Evolutionary conservation across 2,888 invertebrate genomes (phyloP).

Genomic region (Andrena marginata): DNA sequence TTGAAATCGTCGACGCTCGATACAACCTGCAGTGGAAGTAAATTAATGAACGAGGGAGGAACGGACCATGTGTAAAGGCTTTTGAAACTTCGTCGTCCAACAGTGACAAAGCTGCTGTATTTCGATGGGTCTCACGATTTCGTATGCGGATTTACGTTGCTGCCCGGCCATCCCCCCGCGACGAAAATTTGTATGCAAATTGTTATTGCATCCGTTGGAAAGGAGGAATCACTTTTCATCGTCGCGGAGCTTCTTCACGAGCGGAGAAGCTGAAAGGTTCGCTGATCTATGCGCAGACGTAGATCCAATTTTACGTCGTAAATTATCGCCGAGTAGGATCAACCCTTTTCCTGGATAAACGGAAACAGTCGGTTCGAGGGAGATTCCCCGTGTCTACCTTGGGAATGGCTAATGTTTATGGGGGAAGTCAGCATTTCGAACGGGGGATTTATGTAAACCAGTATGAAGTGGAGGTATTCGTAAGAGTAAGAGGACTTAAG

Average conservation of each 20-base stretch:
- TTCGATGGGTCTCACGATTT: constrained; percentile 18
- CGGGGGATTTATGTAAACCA: neutral
- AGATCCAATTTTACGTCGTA: neutral
- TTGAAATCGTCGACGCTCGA: no score
- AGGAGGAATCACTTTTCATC: neutral
- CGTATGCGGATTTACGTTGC: neutral
- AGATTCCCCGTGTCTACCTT: constrained; percentile 6
- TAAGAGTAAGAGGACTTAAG: constrained; percentile 31
- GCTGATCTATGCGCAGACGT: neutral
- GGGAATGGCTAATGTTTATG: constrained; percentile 36
- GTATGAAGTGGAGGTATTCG: constrained; percentile 12
- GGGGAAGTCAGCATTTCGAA: constrained; percentile 13
- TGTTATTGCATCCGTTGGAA: neutral
- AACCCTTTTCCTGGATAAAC: neutral
- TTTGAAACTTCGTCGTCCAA: neutral
- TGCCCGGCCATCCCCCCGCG: neutral
- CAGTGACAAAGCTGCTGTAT: neutral
- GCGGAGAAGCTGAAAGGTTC: neutral
- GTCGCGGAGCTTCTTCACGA: no score
- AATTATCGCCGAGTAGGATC: neutral
- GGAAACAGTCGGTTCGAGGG: constrained; percentile 1
- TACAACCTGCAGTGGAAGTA: neutral
- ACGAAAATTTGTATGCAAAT: constrained; percentile 45
- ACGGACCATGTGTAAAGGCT: neutral
- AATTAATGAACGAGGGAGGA: neutral